These are phyloP conservation scores for Aurelia aurita complex sp. Pacific DNA, from an alignment of 30 jellyfish, hydroid and myxozoan genomes.

Conservation along the genomic window DNA sequence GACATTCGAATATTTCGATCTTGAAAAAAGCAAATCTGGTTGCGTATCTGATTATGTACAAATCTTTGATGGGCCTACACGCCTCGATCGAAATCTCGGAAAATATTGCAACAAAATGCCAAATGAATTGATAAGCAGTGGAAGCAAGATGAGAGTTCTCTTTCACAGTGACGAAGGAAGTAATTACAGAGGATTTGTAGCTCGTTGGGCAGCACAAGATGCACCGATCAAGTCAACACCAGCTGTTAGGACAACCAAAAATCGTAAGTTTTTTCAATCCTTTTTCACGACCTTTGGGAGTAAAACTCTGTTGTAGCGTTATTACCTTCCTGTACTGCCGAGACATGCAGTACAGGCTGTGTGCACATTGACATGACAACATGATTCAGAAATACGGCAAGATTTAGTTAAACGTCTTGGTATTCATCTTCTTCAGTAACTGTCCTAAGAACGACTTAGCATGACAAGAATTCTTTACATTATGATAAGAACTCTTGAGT, in stretches of 20 bases:
- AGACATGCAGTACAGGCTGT: too few species aligned
- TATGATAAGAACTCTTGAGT: too few species aligned
- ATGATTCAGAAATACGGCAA: too few species aligned
- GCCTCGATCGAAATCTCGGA: conserved; percentile 47
- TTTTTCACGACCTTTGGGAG: not conserved
- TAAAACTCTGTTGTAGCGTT: too few species aligned
- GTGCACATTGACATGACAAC: too few species aligned
- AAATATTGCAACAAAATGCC: conserved; percentile 58
- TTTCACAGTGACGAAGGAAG: conserved; percentile 38
- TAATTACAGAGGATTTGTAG: conserved; percentile 49
- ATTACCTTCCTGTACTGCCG: too few species aligned
- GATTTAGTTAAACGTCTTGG: too few species aligned
- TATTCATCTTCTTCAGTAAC: too few species aligned
- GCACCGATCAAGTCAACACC: conserved; percentile 16
- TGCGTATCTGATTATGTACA: conserved; percentile 67
- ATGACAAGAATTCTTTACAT: too few species aligned
- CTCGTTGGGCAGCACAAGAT: conserved; percentile 63
- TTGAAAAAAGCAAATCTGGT: conserved; percentile 27
- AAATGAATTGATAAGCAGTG: conserved; percentile 25
- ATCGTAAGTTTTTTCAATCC: conserved; percentile 15
- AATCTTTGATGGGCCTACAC: conserved; percentile 59
- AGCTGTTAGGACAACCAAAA: conserved; percentile 12
- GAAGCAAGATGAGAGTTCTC: conserved; percentile 40
- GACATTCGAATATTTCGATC: conserved; percentile 54
- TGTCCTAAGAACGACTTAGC: too few species aligned